phyloP scores from a whole-genome alignment of 2,113 vertebrate species.

The Prinia subflava region DNA sequence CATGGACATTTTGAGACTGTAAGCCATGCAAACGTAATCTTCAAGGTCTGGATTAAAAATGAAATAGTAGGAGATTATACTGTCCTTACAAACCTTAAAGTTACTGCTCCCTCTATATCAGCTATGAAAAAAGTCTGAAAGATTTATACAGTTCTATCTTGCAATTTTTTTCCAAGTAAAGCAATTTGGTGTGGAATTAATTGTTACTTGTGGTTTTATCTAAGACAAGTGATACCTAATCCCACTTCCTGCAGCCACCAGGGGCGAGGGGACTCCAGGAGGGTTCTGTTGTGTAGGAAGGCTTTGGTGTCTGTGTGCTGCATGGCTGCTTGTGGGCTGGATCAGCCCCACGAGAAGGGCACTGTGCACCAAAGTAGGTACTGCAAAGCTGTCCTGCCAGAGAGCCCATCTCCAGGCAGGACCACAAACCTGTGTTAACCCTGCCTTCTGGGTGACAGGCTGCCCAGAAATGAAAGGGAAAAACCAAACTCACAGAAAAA shows the following conservation, averaged over 20 bases:
- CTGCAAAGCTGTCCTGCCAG: neutral
- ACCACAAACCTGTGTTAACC: neutral
- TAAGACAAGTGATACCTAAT: neutral
- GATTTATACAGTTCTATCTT: neutral
- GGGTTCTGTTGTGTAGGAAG: too few species aligned
- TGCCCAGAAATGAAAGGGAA: neutral
- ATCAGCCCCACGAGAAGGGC: neutral
- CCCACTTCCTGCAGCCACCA: neutral
- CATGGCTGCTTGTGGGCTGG: neutral
- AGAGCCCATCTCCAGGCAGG: neutral
- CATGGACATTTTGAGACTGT: neutral
- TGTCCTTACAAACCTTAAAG: neutral
- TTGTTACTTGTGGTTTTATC: neutral
- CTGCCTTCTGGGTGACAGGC: neutral
- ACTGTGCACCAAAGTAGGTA: fast-evolving
- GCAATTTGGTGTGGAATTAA: neutral
- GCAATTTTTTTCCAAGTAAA: neutral
- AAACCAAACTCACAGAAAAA: neutral
- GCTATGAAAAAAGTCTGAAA: neutral
- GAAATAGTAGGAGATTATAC: neutral
- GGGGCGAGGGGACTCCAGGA: neutral
- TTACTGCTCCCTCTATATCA: neutral
- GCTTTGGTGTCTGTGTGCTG: neutral
- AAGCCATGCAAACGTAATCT: neutral
- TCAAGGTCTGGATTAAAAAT: neutral